phyloP scores from a whole-genome alignment of 1,140 invertebrate genomes.

The Drosophila funebris region DNA sequence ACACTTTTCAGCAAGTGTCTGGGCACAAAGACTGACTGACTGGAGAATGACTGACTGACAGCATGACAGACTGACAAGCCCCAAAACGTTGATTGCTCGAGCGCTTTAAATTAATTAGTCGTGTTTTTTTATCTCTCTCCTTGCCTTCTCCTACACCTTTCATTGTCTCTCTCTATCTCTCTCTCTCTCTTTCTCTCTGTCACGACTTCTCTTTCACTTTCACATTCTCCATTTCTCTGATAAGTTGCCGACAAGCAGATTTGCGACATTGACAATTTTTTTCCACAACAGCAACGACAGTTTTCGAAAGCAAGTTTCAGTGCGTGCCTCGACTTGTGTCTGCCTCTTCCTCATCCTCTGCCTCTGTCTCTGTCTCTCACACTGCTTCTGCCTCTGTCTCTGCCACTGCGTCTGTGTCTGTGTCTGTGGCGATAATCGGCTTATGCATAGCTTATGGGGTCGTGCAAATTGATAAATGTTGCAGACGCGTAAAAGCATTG shows the following conservation, averaged over 20 bases:
- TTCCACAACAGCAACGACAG: not conserved
- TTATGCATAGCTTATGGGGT: slow-evolving; percentile 49
- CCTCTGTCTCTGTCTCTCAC: not conserved
- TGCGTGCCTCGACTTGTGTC: slow-evolving; percentile 34
- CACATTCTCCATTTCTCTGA: slow-evolving; percentile 31
- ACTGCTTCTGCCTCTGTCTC: not conserved
- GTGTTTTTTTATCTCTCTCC: slow-evolving; percentile 39
- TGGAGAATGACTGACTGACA: slow-evolving; percentile 18
- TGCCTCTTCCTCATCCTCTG: not conserved
- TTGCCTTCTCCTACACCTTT: not conserved
- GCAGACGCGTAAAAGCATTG: slow-evolving; percentile 21
- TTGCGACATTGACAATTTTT: slow-evolving; percentile 73
- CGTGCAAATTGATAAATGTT: slow-evolving; percentile 64
- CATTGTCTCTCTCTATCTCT: no score
- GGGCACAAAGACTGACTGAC: not conserved
- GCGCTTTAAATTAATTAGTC: slow-evolving; percentile 76
- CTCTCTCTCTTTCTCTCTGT: not conserved
- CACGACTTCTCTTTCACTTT: not conserved
- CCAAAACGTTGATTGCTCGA: slow-evolving; percentile 58
- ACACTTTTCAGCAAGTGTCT: slow-evolving; percentile 30
- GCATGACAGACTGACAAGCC: slow-evolving; percentile 22
- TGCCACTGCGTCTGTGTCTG: not conserved
- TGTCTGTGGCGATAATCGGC: slow-evolving; percentile 63
- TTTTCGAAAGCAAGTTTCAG: slow-evolving; percentile 31
- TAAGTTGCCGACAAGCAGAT: slow-evolving; percentile 79